Percentiles rank a stretch among this genome's conserved stretches.
phyloP scores from a whole-genome alignment of 1,140 invertebrate genomes.

The Palaemon carinicauda region DNA sequence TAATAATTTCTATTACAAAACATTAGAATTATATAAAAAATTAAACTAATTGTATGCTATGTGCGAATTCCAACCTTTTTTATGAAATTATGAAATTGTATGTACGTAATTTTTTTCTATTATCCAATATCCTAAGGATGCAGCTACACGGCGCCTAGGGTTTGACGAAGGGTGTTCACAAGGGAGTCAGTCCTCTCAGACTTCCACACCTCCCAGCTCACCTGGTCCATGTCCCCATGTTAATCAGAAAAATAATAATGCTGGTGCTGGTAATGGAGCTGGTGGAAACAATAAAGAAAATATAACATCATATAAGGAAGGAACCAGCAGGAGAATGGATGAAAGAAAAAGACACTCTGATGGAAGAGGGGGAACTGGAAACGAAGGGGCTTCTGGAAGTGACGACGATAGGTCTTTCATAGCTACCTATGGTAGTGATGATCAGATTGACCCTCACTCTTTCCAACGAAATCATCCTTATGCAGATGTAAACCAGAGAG shows the following conservation, averaged over 20 bases:
- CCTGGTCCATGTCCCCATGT: not conserved
- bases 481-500: too few species aligned
- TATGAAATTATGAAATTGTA: too few species aligned
- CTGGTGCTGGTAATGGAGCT: not conserved
- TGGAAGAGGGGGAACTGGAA: not conserved
- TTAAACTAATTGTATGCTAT: too few species aligned
- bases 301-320: not conserved
- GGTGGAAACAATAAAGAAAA: not conserved
- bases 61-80: too few species aligned
- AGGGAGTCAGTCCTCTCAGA: not conserved
- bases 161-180: not conserved
- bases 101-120: too few species aligned
- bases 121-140: not conserved
- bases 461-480: too few species aligned
- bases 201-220: not conserved
- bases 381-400: not conserved
- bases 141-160: conserved; percentile 21
- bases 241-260: not conserved
- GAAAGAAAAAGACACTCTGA: not conserved
- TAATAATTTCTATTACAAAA: too few species aligned
- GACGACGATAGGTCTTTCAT: not conserved
- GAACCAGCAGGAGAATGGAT: not conserved
- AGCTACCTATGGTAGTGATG: not conserved
- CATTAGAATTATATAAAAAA: too few species aligned
- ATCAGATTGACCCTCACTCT: not conserved